Base-by-base conservation (phyloP, 1,140 invertebrate genomes). In the Heliothis virescens region DNA sequence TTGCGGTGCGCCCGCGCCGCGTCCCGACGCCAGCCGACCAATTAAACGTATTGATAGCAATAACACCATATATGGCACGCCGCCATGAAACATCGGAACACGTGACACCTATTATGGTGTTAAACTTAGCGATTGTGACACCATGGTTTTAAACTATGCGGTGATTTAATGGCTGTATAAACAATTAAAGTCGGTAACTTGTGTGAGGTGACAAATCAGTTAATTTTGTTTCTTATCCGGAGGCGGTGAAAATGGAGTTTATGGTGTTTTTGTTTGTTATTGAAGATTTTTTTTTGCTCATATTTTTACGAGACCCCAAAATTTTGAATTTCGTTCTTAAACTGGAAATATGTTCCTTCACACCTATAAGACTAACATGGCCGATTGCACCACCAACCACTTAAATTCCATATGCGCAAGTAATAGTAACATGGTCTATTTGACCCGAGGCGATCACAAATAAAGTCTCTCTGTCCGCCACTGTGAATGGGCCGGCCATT, bases 21-120 rank as follows among this genome's bases (percentile, higher is more conserved):
- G 77, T 57, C 82, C 55, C 16, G 79, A 53, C 77, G 65, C 53
- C 53, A 26, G 82, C 41, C 84, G 72, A 53, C 80, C 86, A 88
- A 92, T 91, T 92, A 91, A 83, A 83, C 87, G 82, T 90, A 87
- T 87, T 90, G 84, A 89, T 90, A 89, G 86, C 82, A 84, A 87
- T 90, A 88, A 87, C 80, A 59, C 83, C 87, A 47, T 90, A 89
- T 88, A 86, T 82, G 87, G 87, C 47, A 21, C 12, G 50, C 81
- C 83, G 79, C 85, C 86, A 88, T 85, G 73, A 52, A 81, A 52
- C 84, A 85, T 87, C 83, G 79, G 11, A 26, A 60, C 85, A 84
- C 80, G 84, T 83, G 67, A 71, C 67, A 53, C 67, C 83, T 85
- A 74, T 82, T 87, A 88, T 81, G 84, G 87, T 62, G 81, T 83